Base-by-base conservation (phyloP, 2,113 vertebrate genomes). In the Tragelaphus imberbis region DNA sequence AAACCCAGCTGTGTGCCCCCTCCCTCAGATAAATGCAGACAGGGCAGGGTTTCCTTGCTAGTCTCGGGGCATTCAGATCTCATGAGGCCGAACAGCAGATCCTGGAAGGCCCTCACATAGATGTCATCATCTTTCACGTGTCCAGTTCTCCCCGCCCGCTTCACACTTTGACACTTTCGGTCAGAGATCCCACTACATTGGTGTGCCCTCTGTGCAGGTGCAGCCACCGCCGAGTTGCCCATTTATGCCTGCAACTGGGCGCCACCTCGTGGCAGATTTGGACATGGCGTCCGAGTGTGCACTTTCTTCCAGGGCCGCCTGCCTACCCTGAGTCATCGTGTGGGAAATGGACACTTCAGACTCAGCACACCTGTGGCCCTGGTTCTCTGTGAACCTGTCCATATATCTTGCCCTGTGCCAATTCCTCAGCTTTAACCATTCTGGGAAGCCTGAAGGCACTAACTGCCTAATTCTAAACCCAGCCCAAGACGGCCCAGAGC, bases 261-360 rank as follows among this genome's bases (percentile, higher is more conserved):
- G 0, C 97, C 97, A 96, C 88, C 97, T 97, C 53, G 90, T 63
- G 97, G 95, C 63, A 4, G 1, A 0, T 10, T 15, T 27, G 19
- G 56, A 25, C 36, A 63, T 58, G 44, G 36, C 81, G 0, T 23
- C 40, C 65, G 3, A 33, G 65, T 12, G 44, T 19, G 14, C 80
- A 7, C 55, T 59, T 88, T n/a, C 27, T 86, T 61, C 30, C 77
- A 47, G 49, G 28, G 63, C 19, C 3, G 3, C 7, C 11, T 36
- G 55, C 28, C 10, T 51, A 3, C 27, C 7, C 15, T 21, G 5
- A 56, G 25, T 13, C 44, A 5, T 82, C 33, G 16, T 19, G 14
- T 16, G 87, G 28, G 53, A 79, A 81, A 68, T 9, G 81, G 33
- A 33, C 61, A 30, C 28, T 51, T 40, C 2, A 0, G 21, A 27